phyloP scores from a whole-genome alignment of 2,797 vertebrate genomes.

The Pseudochirops corinnae region DNA sequence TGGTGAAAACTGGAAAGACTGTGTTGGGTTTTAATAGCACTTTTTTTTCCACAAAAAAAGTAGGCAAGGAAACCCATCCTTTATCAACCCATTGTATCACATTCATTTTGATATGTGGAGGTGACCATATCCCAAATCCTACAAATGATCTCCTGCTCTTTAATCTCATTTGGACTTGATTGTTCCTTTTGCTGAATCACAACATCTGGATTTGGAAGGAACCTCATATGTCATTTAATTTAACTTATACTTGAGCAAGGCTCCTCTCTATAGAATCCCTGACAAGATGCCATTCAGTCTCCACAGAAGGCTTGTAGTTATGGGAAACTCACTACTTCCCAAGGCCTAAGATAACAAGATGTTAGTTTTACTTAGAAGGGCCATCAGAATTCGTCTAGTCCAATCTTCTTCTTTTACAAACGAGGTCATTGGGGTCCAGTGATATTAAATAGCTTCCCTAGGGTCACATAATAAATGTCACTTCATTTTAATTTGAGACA shows the following conservation, averaged over 20 bases:
- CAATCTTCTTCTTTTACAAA: not conserved
- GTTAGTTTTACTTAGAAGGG: not conserved
- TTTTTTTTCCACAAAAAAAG: not conserved
- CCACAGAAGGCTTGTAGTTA: not conserved
- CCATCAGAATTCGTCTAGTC: not conserved
- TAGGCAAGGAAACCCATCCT: not conserved
- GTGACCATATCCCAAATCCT: not conserved
- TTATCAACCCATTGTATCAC: not conserved
- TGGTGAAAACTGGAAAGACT: not conserved
- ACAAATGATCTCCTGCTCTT: not conserved
- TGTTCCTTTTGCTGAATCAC: not conserved
- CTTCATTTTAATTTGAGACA: not conserved
- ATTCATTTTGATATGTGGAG: not conserved
- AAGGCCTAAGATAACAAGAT: not conserved
- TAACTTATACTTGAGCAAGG: not conserved
- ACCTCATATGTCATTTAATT: not conserved
- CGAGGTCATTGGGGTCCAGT: not conserved
- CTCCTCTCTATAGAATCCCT: not conserved
- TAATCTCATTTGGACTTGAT: not conserved
- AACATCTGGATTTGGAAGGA: not conserved
- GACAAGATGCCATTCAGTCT: not conserved
- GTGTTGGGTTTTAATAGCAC: not conserved
- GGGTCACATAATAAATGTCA: not conserved
- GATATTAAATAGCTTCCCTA: not conserved
- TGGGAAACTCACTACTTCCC: not conserved